phyloP scores from a whole-genome alignment of 2,888 invertebrate species.

The Cosmopolites sordidus region DNA sequence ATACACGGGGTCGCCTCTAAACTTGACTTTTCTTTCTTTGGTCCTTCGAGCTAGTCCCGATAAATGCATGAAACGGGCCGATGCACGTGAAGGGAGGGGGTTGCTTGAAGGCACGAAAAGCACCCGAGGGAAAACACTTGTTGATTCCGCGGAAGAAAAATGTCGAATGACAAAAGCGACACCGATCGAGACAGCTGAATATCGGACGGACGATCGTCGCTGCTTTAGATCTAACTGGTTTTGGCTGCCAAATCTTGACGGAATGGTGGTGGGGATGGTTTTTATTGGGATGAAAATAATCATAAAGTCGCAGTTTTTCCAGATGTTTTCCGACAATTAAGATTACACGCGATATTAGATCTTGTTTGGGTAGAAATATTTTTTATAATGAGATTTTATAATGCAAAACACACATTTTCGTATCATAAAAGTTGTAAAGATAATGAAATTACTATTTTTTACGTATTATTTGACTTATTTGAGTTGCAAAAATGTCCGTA shows the following conservation, averaged over 20 bases:
- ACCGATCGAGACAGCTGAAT: not conserved
- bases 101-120: not conserved
- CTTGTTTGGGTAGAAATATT: no score
- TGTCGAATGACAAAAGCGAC: not conserved
- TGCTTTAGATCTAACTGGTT: constrained; percentile 23
- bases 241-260: not conserved
- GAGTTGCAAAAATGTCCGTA: no score
- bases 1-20: constrained; percentile 14
- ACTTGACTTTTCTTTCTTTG: constrained; percentile 20
- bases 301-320: no score
- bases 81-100: not conserved
- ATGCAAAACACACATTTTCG: no score
- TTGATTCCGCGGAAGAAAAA: constrained; percentile 1
- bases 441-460: no score
- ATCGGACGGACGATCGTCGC: not conserved
- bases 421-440: no score
- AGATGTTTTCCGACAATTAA: no score
- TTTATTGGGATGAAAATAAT: no score
- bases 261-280: no score
- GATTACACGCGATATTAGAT: no score
- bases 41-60: constrained; percentile 23
- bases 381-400: no score
- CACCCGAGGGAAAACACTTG: constrained; percentile 15
- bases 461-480: no score
- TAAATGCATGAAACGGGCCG: constrained; percentile 23